These are phyloP conservation scores for Achatina immaculata DNA, from an alignment of 1,140 invertebrate genomes.

Conservation along the genomic window DNA sequence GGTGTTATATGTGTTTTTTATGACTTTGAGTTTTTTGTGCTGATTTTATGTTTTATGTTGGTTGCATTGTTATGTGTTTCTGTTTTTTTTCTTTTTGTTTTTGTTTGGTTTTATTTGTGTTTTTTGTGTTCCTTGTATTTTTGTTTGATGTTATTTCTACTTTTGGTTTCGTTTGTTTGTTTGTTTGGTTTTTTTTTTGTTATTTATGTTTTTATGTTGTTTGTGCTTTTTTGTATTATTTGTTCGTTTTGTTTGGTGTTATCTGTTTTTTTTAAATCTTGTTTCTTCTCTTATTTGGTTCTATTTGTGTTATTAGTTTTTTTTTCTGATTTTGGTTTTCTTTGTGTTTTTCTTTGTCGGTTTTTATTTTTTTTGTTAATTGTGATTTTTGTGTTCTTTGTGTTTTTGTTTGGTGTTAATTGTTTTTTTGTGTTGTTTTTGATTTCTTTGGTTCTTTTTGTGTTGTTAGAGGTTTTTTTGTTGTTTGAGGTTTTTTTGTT, in stretches of 20 bases:
- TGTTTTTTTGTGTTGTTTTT: background rate
- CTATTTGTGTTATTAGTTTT: background rate
- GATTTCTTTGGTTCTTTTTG: background rate
- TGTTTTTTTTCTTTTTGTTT: background rate
- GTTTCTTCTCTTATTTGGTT: background rate
- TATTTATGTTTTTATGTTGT: too few relatives aligned
- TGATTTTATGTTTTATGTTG: too few relatives aligned
- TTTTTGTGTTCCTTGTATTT: too few relatives aligned
- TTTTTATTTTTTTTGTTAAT: background rate
- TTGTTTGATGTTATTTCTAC: background rate
- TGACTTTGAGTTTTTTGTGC: too few relatives aligned
- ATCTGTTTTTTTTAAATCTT: too few relatives aligned
- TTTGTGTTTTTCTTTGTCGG: too few relatives aligned
- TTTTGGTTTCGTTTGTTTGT: background rate
- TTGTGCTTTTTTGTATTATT: background rate
- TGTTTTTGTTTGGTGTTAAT: constrained; percentile 8
- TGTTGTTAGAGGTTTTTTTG: background rate
- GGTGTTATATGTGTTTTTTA: too few relatives aligned
- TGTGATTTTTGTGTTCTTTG: background rate
- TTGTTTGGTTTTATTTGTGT: too few relatives aligned
- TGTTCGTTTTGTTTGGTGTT: background rate
- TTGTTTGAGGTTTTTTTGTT: background rate
- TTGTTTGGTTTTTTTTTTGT: too few relatives aligned
- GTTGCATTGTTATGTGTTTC: too few relatives aligned
- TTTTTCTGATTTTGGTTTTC: background rate